These are phyloP conservation scores for Zapus hudsonius DNA, from an alignment of 2,113 vertebrate species.

Conservation along the genomic window DNA sequence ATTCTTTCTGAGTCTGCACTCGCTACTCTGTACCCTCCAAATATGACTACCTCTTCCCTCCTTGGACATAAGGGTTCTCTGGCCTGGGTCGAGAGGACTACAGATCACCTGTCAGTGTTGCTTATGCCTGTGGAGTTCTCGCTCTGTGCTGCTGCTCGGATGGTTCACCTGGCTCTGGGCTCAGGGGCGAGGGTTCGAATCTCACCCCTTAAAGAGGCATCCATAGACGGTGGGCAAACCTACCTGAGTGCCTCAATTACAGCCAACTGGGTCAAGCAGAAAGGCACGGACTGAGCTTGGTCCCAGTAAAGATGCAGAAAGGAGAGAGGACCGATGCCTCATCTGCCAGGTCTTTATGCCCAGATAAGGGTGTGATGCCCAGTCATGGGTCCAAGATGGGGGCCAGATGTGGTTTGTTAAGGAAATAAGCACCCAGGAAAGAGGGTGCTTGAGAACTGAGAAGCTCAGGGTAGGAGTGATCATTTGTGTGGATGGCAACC, in stretches of 20 bases:
- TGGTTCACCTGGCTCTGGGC: not conserved
- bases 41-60: not conserved
- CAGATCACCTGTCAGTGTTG: not conserved
- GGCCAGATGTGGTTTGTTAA: not conserved
- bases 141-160: not conserved
- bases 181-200: not conserved
- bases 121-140: not conserved
- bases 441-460: too few species aligned
- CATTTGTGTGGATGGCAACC: not conserved
- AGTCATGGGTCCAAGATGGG: too few species aligned
- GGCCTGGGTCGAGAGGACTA: not conserved
- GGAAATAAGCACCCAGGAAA: not conserved
- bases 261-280: too few species aligned
- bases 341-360: not conserved
- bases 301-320: not conserved
- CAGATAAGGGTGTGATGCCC: not conserved
- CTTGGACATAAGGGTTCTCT: not conserved
- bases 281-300: not conserved
- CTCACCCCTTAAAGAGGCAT: not conserved
- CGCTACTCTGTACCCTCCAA: not conserved
- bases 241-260: not conserved
- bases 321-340: not conserved
- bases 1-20: not conserved
- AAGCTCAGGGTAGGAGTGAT: not conserved
- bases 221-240: not conserved